Evolutionary conservation across 2,888 invertebrate genomes (phyloP).

Genomic region (Sphaerophoria taeniata): DNA sequence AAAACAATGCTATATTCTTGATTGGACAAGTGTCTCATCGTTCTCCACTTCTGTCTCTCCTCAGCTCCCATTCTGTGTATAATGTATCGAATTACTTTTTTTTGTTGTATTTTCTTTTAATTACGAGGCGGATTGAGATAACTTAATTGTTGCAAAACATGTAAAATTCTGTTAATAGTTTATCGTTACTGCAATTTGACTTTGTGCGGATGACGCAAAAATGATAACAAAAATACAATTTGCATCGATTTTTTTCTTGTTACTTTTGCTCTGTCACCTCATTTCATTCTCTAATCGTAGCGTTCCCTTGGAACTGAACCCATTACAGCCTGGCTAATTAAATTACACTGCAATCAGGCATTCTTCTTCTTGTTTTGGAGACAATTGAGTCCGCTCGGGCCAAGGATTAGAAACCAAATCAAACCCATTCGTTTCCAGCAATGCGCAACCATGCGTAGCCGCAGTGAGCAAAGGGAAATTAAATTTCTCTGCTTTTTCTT

Average conservation of each 20-base stretch:
- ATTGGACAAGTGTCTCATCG: conserved; percentile 41
- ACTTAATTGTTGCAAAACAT: conserved; percentile 20
- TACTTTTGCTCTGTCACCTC: background rate
- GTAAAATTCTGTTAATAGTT: no score
- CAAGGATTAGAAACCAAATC: conserved; percentile 46
- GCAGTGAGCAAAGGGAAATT: background rate
- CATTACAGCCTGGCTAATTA: conserved; percentile 45
- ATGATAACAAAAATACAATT: conserved; percentile 12
- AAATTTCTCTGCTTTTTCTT: background rate
- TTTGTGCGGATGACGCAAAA: background rate
- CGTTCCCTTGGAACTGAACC: background rate
- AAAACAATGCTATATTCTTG: conserved; percentile 13
- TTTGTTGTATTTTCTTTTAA: background rate
- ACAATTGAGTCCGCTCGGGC: conserved; percentile 6
- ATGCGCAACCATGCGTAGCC: conserved; percentile 28
- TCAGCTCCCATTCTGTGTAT: background rate
- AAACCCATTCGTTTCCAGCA: conserved; percentile 27
- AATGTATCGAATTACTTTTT: background rate
- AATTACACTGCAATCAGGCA: conserved; percentile 50
- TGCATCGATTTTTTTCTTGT: background rate
- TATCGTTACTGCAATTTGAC: no score
- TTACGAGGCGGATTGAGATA: conserved; percentile 7
- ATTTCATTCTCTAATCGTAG: no score
- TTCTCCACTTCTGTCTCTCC: background rate
- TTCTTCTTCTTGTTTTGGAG: background rate